These are phyloP conservation scores for Rhabdomys dilectus DNA, from an alignment of 2,113 vertebrate species.

Conservation along the genomic window DNA sequence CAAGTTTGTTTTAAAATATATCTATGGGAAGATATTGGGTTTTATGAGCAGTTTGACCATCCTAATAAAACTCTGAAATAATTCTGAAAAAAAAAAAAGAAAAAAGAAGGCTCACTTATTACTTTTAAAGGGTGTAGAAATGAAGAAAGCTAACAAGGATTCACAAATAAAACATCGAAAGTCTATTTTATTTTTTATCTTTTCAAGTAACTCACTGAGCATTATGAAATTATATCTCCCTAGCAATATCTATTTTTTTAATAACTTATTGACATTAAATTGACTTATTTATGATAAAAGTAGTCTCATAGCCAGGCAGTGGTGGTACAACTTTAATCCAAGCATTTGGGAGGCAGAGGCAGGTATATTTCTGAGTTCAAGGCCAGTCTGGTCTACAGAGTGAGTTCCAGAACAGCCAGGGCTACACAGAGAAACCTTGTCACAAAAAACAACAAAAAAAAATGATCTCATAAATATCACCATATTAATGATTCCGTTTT, in stretches of 20 bases:
- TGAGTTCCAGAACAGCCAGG: no score
- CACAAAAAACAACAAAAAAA: no score
- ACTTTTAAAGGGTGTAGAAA: neutral
- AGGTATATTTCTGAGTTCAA: no score
- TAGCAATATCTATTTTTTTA: neutral
- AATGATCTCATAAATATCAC: neutral
- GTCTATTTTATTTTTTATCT: neutral
- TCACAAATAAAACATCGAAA: neutral
- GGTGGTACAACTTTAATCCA: no score
- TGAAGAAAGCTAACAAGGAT: neutral
- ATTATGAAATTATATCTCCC: neutral
- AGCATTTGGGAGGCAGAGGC: no score
- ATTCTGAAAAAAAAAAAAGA: no score
- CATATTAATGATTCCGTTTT: neutral
- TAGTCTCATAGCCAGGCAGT: neutral
- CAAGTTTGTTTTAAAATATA: no score
- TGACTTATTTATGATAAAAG: neutral
- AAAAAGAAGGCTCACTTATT: neutral
- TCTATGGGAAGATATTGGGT: no score
- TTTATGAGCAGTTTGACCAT: no score
- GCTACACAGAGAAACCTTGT: no score
- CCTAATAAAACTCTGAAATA: no score
- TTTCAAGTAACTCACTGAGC: neutral
- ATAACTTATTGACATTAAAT: neutral
- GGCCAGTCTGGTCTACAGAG: no score